Percentiles rank a stretch among this genome's conserved stretches.
Conservation (phyloP, 1,140 invertebrate species). For the Acromyrmex echinatior region DNA sequence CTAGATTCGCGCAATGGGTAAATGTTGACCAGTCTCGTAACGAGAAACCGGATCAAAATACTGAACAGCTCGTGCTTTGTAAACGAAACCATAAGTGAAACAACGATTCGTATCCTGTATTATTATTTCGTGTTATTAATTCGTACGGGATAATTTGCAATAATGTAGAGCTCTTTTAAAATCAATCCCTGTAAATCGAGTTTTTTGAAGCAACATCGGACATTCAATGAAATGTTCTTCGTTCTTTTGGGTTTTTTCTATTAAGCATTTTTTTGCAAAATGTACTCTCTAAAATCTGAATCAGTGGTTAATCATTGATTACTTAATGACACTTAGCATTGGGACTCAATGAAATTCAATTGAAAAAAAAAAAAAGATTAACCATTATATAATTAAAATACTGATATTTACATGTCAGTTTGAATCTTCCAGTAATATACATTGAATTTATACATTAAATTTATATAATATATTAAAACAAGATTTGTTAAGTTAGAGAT, state of each 20-base stretch:
- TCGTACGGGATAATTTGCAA: not conserved
- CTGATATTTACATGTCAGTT: no score
- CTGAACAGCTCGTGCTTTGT: not conserved
- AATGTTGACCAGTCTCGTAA: not conserved
- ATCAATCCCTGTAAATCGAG: not conserved
- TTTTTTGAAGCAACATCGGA: not conserved
- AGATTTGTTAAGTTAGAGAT: no score
- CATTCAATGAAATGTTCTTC: not conserved
- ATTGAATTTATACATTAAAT: no score
- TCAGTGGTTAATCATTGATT: no score
- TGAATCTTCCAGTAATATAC: no score
- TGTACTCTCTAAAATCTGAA: no score
- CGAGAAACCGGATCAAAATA: not conserved
- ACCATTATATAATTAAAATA: no score
- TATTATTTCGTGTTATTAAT: conserved; percentile 6
- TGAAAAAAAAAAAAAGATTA: no score
- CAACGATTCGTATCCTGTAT: not conserved
- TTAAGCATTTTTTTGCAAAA: not conserved
- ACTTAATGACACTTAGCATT: no score
- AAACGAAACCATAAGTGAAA: not conserved
- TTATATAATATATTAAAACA: no score
- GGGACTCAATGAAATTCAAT: no score
- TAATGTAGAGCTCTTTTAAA: not conserved
- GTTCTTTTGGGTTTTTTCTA: not conserved
- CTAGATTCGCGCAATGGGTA: not conserved